phyloP scores from a whole-genome alignment of 2,797 vertebrate genomes.

The Craterocephalus amniculus region DNA sequence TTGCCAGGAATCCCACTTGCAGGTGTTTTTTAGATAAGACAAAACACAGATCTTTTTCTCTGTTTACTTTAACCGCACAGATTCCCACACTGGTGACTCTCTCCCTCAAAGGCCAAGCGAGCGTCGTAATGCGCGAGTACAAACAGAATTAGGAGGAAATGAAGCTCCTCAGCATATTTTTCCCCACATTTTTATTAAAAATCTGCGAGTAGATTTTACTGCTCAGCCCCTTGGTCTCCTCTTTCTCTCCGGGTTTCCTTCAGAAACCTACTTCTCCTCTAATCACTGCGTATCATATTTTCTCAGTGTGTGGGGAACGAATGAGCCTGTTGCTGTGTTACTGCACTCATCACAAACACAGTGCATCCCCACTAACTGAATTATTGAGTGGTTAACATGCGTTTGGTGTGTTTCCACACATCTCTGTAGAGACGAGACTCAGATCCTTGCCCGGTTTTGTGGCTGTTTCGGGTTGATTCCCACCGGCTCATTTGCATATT shows the following conservation, averaged over 20 bases:
- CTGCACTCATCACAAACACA: constrained; percentile 40
- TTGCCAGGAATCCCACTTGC: constrained; percentile 56
- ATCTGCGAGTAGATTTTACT: constrained; percentile 40
- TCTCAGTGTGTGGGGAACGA: constrained; percentile 17
- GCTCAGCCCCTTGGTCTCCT: constrained; percentile 20
- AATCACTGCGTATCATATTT: constrained; percentile 57
- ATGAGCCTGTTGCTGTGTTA: constrained; percentile 66
- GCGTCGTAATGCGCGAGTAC: constrained; percentile 56
- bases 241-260: constrained; percentile 31
- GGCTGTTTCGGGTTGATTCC: constrained; percentile 23
- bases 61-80: constrained; percentile 39
- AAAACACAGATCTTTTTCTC: constrained; percentile 43
- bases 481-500: constrained; percentile 44
- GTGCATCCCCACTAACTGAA: constrained; percentile 53
- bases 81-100: constrained; percentile 56
- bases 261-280: constrained; percentile 43
- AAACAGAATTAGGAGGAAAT: constrained; percentile 55
- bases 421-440: constrained; percentile 22
- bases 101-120: constrained; percentile 55
- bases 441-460: constrained; percentile 36
- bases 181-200: constrained; percentile 60
- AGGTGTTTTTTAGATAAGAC: constrained; percentile 64
- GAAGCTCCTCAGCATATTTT: constrained; percentile 50
- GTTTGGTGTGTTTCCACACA: constrained; percentile 40
- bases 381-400: constrained; percentile 60